Evolutionary conservation across 2,113 vertebrate genomes (phyloP).

Genomic region (Alethe diademata): DNA sequence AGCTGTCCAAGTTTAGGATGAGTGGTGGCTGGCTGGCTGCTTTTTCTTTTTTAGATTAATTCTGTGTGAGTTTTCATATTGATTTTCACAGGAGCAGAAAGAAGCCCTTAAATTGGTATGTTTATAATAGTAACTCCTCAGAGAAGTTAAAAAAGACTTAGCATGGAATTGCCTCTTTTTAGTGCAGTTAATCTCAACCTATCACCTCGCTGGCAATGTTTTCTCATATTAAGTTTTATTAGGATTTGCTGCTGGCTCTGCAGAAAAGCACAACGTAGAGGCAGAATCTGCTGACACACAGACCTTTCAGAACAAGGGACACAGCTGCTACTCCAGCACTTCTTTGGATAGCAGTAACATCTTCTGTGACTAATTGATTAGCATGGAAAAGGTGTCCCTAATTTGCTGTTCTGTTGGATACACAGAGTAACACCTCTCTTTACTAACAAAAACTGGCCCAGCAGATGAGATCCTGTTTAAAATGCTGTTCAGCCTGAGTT

Average conservation of each 20-base stretch:
- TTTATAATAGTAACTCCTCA: background rate
- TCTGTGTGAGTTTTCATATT: background rate
- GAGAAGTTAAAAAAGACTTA: background rate
- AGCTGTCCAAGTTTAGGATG: background rate
- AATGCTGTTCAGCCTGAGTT: background rate
- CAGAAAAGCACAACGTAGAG: conserved; percentile 36
- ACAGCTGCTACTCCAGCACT: conserved; percentile 4
- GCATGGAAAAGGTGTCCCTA: conserved; percentile 6
- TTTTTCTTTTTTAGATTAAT: background rate
- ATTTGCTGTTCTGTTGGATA: background rate
- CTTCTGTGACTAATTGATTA: conserved; percentile 52
- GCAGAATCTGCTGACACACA: conserved; percentile 50
- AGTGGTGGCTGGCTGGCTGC: background rate
- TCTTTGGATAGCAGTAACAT: background rate
- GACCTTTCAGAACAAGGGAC: conserved; percentile 5
- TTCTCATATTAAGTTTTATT: conserved; percentile 53
- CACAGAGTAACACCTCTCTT: background rate
- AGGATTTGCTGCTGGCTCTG: conserved; percentile 60
- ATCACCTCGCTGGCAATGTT: conserved; percentile 26
- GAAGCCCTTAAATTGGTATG: background rate
- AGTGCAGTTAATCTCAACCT: conserved; percentile 25
- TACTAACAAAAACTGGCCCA: background rate
- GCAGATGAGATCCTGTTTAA: background rate
- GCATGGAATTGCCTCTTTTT: background rate
- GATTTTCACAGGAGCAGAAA: background rate